Percentiles rank a stretch among this genome's conserved stretches.
phyloP scores from a whole-genome alignment of 2,113 vertebrate genomes.

The Pelodiscus sinensis region DNA sequence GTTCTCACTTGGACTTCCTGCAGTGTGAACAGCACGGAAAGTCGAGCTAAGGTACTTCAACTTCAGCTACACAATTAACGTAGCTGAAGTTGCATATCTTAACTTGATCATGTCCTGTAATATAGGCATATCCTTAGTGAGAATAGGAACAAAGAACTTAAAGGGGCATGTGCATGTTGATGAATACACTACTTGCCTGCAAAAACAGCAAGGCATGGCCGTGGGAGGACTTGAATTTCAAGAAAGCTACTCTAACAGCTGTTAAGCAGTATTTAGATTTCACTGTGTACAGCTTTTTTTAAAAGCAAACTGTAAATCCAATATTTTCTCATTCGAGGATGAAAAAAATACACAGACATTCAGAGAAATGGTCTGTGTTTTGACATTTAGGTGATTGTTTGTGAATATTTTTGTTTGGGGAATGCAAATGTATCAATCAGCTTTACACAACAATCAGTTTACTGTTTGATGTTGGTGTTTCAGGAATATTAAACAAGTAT shows the following conservation, averaged over 20 bases:
- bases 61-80: too few relatives aligned
- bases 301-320: background rate
- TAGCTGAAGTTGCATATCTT: too few relatives aligned
- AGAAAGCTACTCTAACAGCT: background rate
- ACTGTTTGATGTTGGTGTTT: background rate
- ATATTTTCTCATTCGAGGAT: background rate
- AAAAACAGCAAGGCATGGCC: background rate
- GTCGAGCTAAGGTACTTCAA: too few relatives aligned
- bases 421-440: too few relatives aligned
- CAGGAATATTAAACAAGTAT: background rate
- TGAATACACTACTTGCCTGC: background rate
- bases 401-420: too few relatives aligned
- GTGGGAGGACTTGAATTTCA: background rate
- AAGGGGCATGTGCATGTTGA: background rate
- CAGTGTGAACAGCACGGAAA: too few relatives aligned
- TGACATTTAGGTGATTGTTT: background rate
- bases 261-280: background rate
- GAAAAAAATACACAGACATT: background rate
- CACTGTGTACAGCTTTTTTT: background rate
- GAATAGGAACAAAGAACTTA: background rate
- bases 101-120: too few relatives aligned
- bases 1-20: too few relatives aligned
- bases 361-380: background rate
- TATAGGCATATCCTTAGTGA: background rate
- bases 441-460: background rate